Conservation (phyloP, 2,113 vertebrate genomes). For the Rhabdornis inornatus region DNA sequence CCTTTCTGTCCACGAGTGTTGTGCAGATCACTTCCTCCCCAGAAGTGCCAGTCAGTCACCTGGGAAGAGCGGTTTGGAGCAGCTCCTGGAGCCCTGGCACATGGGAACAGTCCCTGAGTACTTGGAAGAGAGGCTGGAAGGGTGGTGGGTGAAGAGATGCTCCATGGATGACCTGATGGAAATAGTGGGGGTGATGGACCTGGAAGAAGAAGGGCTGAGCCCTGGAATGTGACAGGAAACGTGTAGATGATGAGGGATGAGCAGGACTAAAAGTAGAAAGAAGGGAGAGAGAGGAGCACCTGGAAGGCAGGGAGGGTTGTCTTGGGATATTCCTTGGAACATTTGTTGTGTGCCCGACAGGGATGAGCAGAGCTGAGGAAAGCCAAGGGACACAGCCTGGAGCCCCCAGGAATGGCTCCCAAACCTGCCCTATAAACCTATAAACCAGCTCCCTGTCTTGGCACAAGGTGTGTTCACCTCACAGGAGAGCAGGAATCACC, state of each 20-base stretch:
- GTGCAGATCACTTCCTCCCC: not conserved
- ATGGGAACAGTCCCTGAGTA: not conserved
- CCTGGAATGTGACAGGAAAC: not conserved
- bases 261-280: not conserved
- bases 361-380: not conserved
- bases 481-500: not conserved
- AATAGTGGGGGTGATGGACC: not conserved
- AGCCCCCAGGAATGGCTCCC: accelerated
- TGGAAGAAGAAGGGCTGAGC: not conserved
- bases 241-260: not conserved
- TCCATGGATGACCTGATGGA: not conserved
- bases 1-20: not conserved
- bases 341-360: accelerated
- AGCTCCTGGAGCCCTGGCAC: not conserved
- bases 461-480: not conserved
- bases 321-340: not conserved
- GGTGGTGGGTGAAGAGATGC: not conserved
- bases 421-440: not conserved
- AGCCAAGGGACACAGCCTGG: not conserved
- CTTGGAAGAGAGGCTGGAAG: not conserved
- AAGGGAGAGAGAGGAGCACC: not conserved
- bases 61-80: not conserved
- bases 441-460: not conserved
- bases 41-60: not conserved
- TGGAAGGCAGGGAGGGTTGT: not conserved